Conservation (phyloP, 2,888 invertebrate species). For the Erebia palarica region DNA sequence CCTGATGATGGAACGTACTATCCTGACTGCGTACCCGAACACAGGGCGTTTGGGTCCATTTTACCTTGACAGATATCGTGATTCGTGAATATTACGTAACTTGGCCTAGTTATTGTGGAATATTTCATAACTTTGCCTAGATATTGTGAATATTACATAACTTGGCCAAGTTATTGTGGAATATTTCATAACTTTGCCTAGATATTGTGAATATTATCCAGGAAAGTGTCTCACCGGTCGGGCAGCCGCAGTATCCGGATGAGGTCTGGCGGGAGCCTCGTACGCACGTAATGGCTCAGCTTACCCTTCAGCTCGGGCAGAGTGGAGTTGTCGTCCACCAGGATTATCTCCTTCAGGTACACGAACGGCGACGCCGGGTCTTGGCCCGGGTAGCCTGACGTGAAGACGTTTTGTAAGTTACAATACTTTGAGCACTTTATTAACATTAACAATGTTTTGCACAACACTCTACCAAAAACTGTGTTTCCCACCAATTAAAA, state of each 20-base stretch:
- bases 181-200: too few species aligned
- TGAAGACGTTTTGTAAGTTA: not conserved
- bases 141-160: too few species aligned
- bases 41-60: too few species aligned
- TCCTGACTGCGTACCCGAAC: not conserved
- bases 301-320: slow-evolving; percentile 88
- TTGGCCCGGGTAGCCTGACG: slow-evolving; percentile 70
- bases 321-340: slow-evolving; percentile 97
- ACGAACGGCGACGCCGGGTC: slow-evolving; percentile 67
- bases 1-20: not conserved
- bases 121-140: too few species aligned
- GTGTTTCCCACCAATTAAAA: too few species aligned
- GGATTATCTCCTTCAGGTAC: slow-evolving; percentile 93
- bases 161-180: too few species aligned
- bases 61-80: too few species aligned
- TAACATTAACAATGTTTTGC: too few species aligned
- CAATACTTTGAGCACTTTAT: not conserved
- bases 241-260: slow-evolving; percentile 87
- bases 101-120: too few species aligned
- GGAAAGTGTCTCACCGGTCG: slow-evolving; percentile 77
- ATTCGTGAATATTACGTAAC: too few species aligned
- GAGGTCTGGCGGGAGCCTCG: slow-evolving; percentile 85
- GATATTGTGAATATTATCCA: not conserved
- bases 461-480: too few species aligned
- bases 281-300: slow-evolving; percentile 90